Conservation (phyloP, 2,797 vertebrate genomes). For the Rhabdophis nuchalis region DNA sequence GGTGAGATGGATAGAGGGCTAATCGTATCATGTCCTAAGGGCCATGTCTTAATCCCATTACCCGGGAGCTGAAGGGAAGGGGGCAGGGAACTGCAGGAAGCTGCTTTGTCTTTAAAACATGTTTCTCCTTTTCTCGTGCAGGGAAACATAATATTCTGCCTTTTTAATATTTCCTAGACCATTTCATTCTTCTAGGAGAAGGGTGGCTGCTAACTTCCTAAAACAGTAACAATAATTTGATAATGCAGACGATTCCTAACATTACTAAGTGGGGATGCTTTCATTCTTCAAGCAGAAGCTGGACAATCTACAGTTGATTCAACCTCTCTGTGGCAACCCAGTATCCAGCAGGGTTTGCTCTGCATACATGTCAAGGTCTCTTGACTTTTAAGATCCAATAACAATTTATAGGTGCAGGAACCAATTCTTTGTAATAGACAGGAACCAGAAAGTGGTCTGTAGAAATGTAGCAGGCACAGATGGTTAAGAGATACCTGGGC, state of each 20-base stretch:
- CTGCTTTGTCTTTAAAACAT: too few relatives aligned
- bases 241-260: background rate
- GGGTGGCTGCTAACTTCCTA: too few relatives aligned
- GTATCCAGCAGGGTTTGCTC: background rate
- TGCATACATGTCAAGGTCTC: background rate
- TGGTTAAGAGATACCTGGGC: slow-evolving; percentile 27
- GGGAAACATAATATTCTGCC: too few relatives aligned
- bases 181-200: too few relatives aligned
- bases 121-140: too few relatives aligned
- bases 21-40: too few relatives aligned
- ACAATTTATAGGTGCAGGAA: background rate
- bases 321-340: background rate
- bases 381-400: background rate
- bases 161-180: too few relatives aligned
- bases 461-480: slow-evolving; percentile 13
- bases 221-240: background rate
- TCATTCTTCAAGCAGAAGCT: background rate
- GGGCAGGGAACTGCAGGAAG: too few relatives aligned
- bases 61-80: too few relatives aligned
- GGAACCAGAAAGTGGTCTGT: slow-evolving; percentile 36
- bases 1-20: too few relatives aligned
- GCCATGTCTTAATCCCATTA: too few relatives aligned
- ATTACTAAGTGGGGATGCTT: background rate
- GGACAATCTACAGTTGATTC: background rate
- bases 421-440: background rate